These are phyloP conservation scores for Molothrus aeneus DNA, from an alignment of 2,797 vertebrate genomes.

Conservation along the genomic window DNA sequence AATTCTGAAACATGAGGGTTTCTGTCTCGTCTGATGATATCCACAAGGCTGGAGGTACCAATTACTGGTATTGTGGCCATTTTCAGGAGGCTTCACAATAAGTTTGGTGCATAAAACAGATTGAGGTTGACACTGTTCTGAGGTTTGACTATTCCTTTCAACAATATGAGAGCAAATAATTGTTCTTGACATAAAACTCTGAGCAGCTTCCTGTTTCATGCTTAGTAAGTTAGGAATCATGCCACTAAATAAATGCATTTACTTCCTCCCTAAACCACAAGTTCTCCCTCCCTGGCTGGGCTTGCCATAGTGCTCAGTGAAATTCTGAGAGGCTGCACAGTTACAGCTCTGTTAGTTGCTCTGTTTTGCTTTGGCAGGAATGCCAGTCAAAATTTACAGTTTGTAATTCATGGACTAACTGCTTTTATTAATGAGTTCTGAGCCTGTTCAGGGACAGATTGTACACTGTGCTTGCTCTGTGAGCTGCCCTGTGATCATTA, in stretches of 20 bases:
- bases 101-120: background rate
- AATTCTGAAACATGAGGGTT: background rate
- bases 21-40: background rate
- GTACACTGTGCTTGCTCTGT: background rate
- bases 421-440: conserved; percentile 52
- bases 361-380: conserved; percentile 18
- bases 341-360: background rate
- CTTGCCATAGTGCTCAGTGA: background rate
- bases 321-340: background rate
- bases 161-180: background rate
- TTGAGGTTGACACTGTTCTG: background rate
- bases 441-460: conserved; percentile 26
- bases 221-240: background rate
- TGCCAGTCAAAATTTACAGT: conserved; percentile 45
- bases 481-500: conserved; percentile 30
- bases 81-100: background rate
- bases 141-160: background rate
- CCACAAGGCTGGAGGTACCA: background rate
- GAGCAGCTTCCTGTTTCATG: background rate
- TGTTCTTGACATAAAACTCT: background rate
- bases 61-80: background rate
- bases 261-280: background rate
- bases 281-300: background rate
- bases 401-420: conserved; percentile 49
- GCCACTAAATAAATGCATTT: background rate